These are phyloP conservation scores for Pachypanchax playfairii DNA, from an alignment of 2,113 vertebrate genomes.

Conservation along the genomic window DNA sequence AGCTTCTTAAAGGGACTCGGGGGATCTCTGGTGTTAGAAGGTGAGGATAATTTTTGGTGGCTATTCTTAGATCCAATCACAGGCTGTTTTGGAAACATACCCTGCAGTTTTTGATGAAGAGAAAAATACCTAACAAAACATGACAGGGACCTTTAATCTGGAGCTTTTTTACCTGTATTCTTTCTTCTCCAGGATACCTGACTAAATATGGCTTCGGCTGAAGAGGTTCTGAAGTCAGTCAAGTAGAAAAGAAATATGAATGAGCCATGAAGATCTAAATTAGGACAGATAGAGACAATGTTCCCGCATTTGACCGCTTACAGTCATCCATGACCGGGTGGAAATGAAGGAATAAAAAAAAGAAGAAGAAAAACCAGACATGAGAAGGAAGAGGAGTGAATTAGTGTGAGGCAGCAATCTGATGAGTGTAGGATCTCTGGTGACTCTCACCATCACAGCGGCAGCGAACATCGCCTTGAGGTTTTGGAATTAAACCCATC, in stretches of 20 bases:
- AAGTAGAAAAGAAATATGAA: slow-evolving; percentile 58
- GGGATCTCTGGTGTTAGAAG: background rate
- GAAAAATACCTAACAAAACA: slow-evolving; percentile 7
- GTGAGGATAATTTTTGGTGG: slow-evolving; percentile 5
- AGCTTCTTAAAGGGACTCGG: background rate
- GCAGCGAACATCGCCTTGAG: slow-evolving; percentile 58
- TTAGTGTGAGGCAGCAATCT: slow-evolving; percentile 48
- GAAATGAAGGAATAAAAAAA: slow-evolving; percentile 24
- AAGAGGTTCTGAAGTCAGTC: slow-evolving; percentile 31
- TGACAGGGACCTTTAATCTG: slow-evolving; percentile 44
- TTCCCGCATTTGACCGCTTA: slow-evolving; percentile 57
- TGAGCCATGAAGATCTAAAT: slow-evolving; percentile 58
- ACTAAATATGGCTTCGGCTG: slow-evolving; percentile 53
- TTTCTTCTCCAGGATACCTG: slow-evolving; percentile 49
- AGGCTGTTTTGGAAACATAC: slow-evolving; percentile 49
- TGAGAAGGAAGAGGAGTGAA: slow-evolving; percentile 22
- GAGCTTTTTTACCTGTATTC: slow-evolving; percentile 48
- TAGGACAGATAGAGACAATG: slow-evolving; percentile 53
- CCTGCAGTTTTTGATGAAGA: slow-evolving; percentile 12
- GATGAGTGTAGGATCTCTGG: slow-evolving; percentile 66
- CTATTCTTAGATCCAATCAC: slow-evolving; percentile 46
- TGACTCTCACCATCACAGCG: slow-evolving; percentile 65
- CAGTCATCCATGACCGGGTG: slow-evolving; percentile 27
- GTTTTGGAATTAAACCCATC: slow-evolving; percentile 73
- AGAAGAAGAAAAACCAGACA: slow-evolving; percentile 40